Percentiles rank a stretch among this genome's conserved stretches.
phyloP scores from a whole-genome alignment of 2,797 vertebrate genomes.

The Psittacula echo region DNA sequence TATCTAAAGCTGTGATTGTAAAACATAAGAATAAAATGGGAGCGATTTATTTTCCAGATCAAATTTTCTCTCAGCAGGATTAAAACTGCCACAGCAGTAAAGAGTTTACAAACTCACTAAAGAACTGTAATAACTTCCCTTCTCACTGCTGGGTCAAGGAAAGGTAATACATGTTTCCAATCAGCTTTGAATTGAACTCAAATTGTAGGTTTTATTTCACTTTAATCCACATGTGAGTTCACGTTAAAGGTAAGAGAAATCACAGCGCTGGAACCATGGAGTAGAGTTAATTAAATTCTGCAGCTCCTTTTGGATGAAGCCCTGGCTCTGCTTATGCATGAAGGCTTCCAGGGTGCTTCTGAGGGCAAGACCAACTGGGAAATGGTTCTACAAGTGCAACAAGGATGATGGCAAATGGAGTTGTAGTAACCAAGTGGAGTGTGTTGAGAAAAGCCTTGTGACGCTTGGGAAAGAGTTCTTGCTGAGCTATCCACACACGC shows the following conservation, averaged over 20 bases:
- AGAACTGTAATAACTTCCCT: constrained; percentile 81
- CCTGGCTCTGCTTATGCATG: not conserved
- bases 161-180: constrained; percentile 82
- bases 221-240: constrained; percentile 79
- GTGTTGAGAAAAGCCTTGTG: not conserved
- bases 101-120: constrained; percentile 80
- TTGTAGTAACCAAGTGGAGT: not conserved
- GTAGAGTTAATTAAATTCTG: constrained; percentile 67
- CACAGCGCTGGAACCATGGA: constrained; percentile 41
- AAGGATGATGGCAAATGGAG: not conserved
- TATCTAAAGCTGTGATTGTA: constrained; percentile 62
- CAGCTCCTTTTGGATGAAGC: constrained; percentile 42
- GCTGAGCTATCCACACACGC: not conserved
- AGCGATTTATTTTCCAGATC: constrained; percentile 71
- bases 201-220: constrained; percentile 79
- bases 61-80: constrained; percentile 73
- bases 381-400: not conserved
- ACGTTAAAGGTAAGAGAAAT: constrained; percentile 77
- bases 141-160: constrained; percentile 68
- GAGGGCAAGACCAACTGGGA: not conserved
- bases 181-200: constrained; percentile 78
- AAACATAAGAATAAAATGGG: constrained; percentile 68
- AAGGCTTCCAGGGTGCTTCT: not conserved
- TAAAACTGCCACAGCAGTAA: constrained; percentile 77
- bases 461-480: not conserved